Conservation (phyloP, 1,140 invertebrate species). For the Lethrus apterus region DNA sequence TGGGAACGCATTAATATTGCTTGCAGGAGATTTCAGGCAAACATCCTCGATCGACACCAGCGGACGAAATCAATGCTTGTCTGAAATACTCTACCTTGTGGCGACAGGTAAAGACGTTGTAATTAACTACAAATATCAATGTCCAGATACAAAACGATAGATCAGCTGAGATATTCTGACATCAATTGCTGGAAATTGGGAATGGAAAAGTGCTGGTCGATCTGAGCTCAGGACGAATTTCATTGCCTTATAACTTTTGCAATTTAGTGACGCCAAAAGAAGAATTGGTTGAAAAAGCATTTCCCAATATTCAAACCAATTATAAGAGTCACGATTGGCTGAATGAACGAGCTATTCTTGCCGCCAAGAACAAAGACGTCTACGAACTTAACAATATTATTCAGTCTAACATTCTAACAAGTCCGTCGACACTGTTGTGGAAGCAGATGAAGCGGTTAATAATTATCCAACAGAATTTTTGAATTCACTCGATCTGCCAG, state of each 20-base stretch:
- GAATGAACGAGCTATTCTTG: slow-evolving; percentile 32
- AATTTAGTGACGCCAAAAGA: slow-evolving; percentile 18
- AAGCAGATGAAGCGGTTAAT: too few relatives aligned
- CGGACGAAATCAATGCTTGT: slow-evolving; percentile 42
- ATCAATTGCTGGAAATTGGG: too few relatives aligned
- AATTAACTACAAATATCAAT: slow-evolving; percentile 41
- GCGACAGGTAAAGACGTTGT: slow-evolving; percentile 37
- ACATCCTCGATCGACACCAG: slow-evolving; percentile 38
- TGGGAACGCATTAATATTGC: slow-evolving; percentile 33
- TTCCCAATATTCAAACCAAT: slow-evolving; percentile 25
- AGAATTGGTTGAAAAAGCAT: slow-evolving; percentile 25
- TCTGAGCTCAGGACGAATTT: slow-evolving; percentile 40
- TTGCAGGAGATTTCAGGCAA: slow-evolving; percentile 47
- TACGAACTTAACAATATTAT: slow-evolving; percentile 32
- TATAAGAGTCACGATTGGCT: slow-evolving; percentile 31
- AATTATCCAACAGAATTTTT: slow-evolving; percentile 30
- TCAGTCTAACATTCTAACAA: slow-evolving; percentile 19
- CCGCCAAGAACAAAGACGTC: slow-evolving; percentile 32
- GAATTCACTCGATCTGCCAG: slow-evolving; percentile 35
- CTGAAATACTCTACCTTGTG: slow-evolving; percentile 41
- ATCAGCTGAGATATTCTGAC: slow-evolving; percentile 35
- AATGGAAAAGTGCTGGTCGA: slow-evolving; percentile 39
- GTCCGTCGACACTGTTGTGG: slow-evolving; percentile 23
- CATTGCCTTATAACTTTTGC: slow-evolving; percentile 33
- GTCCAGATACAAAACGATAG: slow-evolving; percentile 37